Evolutionary conservation across 2,113 vertebrate species (phyloP).

Genomic region (Nerophis ophidion): DNA sequence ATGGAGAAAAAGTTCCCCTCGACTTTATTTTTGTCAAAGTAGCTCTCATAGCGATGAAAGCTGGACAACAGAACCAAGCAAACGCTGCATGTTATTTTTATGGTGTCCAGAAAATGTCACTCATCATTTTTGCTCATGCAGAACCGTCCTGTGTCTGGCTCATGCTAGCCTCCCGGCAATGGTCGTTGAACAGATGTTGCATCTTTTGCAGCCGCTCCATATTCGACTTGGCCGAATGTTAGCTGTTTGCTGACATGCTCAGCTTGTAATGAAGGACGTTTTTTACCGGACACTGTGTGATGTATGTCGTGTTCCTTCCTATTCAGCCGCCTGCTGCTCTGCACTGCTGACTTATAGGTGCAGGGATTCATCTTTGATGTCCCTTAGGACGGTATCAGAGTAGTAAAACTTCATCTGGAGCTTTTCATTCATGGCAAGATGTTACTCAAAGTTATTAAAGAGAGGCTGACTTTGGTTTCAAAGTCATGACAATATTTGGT

Average conservation of each 20-base stretch:
- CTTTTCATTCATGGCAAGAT: constrained; percentile 31
- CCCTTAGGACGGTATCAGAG: constrained; percentile 34
- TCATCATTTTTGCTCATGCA: not conserved
- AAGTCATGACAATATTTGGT: constrained; percentile 11
- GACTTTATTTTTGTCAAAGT: too few species aligned
- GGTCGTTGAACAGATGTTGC: constrained; percentile 18
- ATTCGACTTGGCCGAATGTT: constrained; percentile 20
- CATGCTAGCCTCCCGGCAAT: not conserved
- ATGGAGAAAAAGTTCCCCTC: too few species aligned
- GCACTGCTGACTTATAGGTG: constrained; percentile 24
- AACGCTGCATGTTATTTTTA: not conserved
- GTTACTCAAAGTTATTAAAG: constrained; percentile 24
- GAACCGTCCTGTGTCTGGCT: constrained; percentile 2
- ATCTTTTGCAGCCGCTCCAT: constrained; percentile 19
- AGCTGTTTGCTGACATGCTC: constrained; percentile 27
- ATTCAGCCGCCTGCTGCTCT: constrained; percentile 26
- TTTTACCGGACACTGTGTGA: constrained; percentile 38
- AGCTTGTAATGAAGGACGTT: constrained; percentile 31
- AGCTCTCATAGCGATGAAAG: too few species aligned
- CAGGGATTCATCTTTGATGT: constrained; percentile 34
- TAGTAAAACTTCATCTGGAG: constrained; percentile 22
- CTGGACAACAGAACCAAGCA: not conserved
- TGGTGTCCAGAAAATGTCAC: constrained; percentile 1
- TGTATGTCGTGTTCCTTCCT: constrained; percentile 39
- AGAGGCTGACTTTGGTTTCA: constrained; percentile 33